Base-by-base conservation (phyloP, 2,113 vertebrate genomes). In the Larimichthys polyactis region DNA sequence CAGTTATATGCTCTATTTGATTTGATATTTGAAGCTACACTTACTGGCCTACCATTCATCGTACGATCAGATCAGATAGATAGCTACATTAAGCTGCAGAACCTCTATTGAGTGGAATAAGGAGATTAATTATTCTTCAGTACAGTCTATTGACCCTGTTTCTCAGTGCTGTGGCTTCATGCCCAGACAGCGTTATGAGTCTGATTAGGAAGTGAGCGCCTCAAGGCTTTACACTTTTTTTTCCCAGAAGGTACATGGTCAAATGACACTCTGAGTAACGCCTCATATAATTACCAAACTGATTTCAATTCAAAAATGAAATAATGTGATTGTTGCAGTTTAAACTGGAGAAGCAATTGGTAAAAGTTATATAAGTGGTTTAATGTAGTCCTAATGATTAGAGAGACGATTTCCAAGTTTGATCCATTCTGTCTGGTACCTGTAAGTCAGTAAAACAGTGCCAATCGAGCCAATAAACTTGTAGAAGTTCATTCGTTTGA, bases 91-190 rank as follows among this genome's bases (percentile, higher is more conserved):
- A 83, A 79, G 72, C 36, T 73, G 83, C 59, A 82, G 73, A 75
- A 59, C 70, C 52, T 78, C 78, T 54, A 75, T 81, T 60, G 78
- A 88, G 67, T 86, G 81, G 43, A 75, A 62, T 65, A 59, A 58
- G 59, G 78, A 78, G 75, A 83, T 80, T 78, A 76, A 88, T 85
- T 87, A 83, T 86, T 79, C 54, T 11, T 75, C 67, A 64, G 51
- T 79, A 11, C 65, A 82, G 68, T 71, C 46, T 85, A 78, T 81
- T 87, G 85, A 92, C 85, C 67, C 71, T 58, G 52, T 72, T 62
- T 57, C 77, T 78, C 74, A 15, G 62, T n/a, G 63, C 70, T 46
- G 78, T 86, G 85, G 87, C 81, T 88, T 83, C 66, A 51, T 82
- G 83, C 85, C 83, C 73, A 65, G 85, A 76, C 65, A 44, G n/a